Evolutionary conservation across 2,888 invertebrate genomes (phyloP).

Genomic region (Anarsia innoxiella): DNA sequence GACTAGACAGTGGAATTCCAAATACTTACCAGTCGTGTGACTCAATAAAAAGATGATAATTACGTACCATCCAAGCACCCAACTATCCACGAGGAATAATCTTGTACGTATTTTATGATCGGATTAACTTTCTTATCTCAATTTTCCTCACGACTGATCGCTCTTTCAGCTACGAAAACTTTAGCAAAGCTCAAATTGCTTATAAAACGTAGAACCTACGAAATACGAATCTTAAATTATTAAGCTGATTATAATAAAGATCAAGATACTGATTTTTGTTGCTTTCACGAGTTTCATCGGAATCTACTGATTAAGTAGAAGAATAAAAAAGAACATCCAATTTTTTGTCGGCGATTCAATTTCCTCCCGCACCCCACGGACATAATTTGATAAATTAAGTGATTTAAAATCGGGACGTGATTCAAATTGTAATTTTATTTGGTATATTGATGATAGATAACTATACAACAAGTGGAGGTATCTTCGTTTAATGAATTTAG

Average conservation of each 20-base stretch:
- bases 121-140: conserved; percentile 13
- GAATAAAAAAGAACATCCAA: conserved; percentile 1
- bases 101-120: conserved; percentile 8
- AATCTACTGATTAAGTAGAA: no score
- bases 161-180: conserved; percentile 6
- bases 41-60: conserved; percentile 1
- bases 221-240: neutral
- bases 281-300: no score
- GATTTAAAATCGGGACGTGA: conserved; percentile 1
- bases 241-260: no score
- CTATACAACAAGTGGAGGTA: neutral
- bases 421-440: neutral
- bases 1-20: no score
- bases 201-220: conserved; percentile 1
- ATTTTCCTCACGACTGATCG: conserved; percentile 13
- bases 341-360: neutral
- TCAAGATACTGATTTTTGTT: no score
- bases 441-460: no score
- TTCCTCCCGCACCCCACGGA: neutral
- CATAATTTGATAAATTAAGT: neutral
- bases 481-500: no score
- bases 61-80: neutral
- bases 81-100: conserved; percentile 3
- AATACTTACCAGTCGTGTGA: neutral
- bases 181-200: conserved; percentile 5